Evolutionary conservation across 2,888 invertebrate genomes (phyloP).

Genomic region (Sarcophaga variegata): DNA sequence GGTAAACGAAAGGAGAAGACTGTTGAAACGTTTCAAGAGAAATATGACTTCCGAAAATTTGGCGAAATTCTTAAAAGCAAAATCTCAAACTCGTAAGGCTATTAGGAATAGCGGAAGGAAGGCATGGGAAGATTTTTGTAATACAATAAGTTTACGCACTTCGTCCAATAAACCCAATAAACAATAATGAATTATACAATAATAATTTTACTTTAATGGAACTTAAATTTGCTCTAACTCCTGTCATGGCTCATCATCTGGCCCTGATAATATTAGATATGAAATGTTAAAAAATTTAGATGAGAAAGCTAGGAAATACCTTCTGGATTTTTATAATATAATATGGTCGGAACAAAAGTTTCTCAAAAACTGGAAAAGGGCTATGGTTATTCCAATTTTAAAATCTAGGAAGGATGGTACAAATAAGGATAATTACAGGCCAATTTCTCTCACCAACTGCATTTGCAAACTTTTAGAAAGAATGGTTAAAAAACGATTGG

Average conservation of each 20-base stretch:
- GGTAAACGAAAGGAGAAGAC: background rate
- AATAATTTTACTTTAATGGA: slow-evolving; percentile 13
- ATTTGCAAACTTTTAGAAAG: background rate
- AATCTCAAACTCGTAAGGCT: background rate
- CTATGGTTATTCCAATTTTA: slow-evolving; percentile 35
- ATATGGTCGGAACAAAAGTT: slow-evolving; percentile 42
- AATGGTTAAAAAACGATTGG: too few species aligned
- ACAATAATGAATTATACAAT: slow-evolving; percentile 31
- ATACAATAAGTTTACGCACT: slow-evolving; percentile 14
- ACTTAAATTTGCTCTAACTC: slow-evolving; percentile 31
- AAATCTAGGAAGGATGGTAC: slow-evolving; percentile 35
- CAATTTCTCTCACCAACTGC: slow-evolving; percentile 38
- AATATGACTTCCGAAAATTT: background rate
- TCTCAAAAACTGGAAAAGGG: slow-evolving; percentile 46
- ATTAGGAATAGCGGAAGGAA: background rate
- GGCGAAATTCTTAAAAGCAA: background rate
- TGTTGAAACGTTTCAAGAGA: slow-evolving; percentile 7
- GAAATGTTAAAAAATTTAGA: slow-evolving; percentile 23
- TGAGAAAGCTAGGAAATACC: slow-evolving; percentile 26
- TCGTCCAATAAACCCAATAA: background rate
- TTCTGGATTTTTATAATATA: slow-evolving; percentile 45
- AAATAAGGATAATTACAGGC: slow-evolving; percentile 21
- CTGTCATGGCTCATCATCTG: slow-evolving; percentile 25
- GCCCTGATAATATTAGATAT: slow-evolving; percentile 44
- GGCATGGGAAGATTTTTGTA: background rate